Base-by-base conservation (phyloP, 2,888 invertebrate genomes). In the Nomada ruficornis region DNA sequence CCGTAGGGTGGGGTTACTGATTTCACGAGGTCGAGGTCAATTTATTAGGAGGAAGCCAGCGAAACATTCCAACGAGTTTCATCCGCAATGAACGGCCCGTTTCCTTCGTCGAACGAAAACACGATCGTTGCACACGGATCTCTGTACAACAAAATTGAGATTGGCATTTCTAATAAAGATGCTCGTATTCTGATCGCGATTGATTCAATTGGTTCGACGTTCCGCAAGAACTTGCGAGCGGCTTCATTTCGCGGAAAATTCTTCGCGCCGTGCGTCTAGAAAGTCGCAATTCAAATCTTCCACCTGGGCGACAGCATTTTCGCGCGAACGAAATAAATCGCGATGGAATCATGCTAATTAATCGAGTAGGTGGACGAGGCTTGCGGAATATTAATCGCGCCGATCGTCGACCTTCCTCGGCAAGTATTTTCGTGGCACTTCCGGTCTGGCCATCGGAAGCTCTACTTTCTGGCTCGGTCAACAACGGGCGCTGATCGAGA, bases 401-500 rank as follows among this genome's bases (percentile, higher is more conserved):
- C 29, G 68, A 23, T n/a, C 63, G 50, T 71, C 80, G 76, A 72
- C 71, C 71, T 69, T 15, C 36, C 42, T 47, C 26, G 18, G 26
- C 26, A 1, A 42, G 63, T 57, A 69, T 76, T 82, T 82, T 78
- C 44, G 55, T 42, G 36, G 26, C 54, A 47, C 80, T 82, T 82
- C 82, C 82, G 80, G 71, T 68, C 52, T 5, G 15, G 4, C n/a
- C 29, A 29, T 59, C 44, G 63, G 67, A 81, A 82, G 80, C 67
- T 82, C 82, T 26, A 82, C 82, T 82, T 82, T 82, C 80, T 44
- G 69, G 50, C 42, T 15, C 79, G 55, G 70, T 50, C 74, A 74
- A n/a, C 42, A 65, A 78, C 80, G 69, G 11, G 47, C 7, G 29
- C 65, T 26, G 26, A 15, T 47, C 26, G 68, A 18, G 64, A 18